Base-by-base conservation (phyloP, 30 jellyfish, hydroid and myxozoan species). In the Sanderia malayensis region DNA sequence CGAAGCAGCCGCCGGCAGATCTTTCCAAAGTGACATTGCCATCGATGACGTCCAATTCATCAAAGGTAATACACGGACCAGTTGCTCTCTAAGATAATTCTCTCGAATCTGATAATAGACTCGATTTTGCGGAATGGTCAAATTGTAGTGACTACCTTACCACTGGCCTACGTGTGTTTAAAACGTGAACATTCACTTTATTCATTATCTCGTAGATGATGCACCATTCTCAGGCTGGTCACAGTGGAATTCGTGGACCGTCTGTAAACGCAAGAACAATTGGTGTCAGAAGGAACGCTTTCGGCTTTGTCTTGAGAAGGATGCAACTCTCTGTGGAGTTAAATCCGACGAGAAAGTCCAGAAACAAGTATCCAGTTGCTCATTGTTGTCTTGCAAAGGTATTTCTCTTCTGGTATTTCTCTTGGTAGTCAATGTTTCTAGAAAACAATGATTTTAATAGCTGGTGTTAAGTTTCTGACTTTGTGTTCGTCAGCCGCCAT, bases 1-100 rank as follows among this genome's bases (percentile, higher is more conserved):
- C 32, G 87, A 76, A 63, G 87, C 87, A 6, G 87, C 80, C 9
- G 87, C 67, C 2, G 87, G 87, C 58, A 76, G 87, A 46, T 59
- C 61, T 20, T 76, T 76, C 30, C 79, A 76, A 61, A 76, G 87
- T 45, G 87, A 76, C 67, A 76, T 76, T 60, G 87, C 87, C 31
- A 61, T 76, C 3, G 87, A 76, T 46, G 87, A 76, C 70, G 22
- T 76, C 34, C 67, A 13, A 17, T 76, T 76, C 45, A 45, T 76
- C 22, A 74, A 76, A 6, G 87, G 87, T 76, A 37, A 7, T 37
- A 37, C 13, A 37, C n/a, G n/a, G n/a, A n/a, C n/a, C n/a, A n/a
- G n/a, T n/a, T n/a, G n/a, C n/a, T n/a, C n/a, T n/a, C n/a, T n/a
- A n/a, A n/a, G n/a, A n/a, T n/a, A n/a, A n/a, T n/a, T n/a, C n/a